Conservation (phyloP, 1,140 invertebrate genomes). For the Euura lappo region DNA sequence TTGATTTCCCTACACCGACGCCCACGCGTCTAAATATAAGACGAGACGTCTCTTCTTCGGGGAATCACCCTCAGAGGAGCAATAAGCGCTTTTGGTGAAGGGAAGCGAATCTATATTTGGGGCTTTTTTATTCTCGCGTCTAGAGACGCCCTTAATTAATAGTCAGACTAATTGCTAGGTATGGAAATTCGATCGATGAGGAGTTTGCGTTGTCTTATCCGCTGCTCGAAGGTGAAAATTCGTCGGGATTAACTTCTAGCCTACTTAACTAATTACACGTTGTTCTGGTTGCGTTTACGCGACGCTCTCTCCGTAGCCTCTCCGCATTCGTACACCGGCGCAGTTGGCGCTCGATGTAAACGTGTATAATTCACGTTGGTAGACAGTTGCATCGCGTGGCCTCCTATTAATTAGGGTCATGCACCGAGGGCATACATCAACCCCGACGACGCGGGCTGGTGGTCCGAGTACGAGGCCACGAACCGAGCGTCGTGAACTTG, state of each 20-base stretch:
- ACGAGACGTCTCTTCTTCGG: not conserved
- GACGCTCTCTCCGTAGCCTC: constrained; percentile 14
- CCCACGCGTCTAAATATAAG: not conserved
- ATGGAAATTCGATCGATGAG: not conserved
- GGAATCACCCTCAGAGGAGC: not conserved
- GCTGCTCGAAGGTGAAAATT: not conserved
- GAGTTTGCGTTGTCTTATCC: not conserved
- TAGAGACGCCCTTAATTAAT: not conserved
- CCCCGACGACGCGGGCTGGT: constrained; percentile 20
- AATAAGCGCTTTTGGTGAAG: not conserved
- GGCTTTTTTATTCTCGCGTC: not conserved
- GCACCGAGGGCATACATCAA: constrained; percentile 55
- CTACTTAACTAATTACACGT: constrained; percentile 34
- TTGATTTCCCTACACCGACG: too few species aligned
- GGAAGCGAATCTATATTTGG: not conserved
- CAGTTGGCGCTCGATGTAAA: constrained; percentile 13
- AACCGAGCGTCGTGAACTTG: constrained; percentile 15
- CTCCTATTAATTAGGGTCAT: constrained; percentile 60
- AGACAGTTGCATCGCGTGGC: constrained; percentile 56
- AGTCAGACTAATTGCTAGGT: not conserved
- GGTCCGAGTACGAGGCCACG: not conserved
- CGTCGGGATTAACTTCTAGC: not conserved
- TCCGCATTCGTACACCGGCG: constrained; percentile 1
- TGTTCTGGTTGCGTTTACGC: constrained; percentile 34
- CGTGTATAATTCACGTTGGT: constrained; percentile 49